Evolutionary conservation across 2,888 invertebrate genomes (phyloP).

Genomic region (Oligia strigilis): DNA sequence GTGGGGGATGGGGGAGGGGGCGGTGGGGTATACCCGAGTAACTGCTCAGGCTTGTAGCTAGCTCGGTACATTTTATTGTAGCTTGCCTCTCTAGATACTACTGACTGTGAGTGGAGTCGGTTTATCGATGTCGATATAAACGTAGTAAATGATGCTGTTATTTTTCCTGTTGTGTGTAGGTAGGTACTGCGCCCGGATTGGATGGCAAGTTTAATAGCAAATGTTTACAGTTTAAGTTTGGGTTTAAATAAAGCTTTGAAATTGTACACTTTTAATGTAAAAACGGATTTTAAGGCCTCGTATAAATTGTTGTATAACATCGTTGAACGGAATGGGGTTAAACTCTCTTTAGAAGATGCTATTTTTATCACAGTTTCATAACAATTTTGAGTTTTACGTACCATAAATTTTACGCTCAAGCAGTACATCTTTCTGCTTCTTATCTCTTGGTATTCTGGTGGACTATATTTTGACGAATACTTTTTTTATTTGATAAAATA

Average conservation of each 20-base stretch:
- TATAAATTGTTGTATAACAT: slow-evolving; percentile 46
- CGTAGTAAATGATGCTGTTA: slow-evolving; percentile 78
- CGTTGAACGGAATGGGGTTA: slow-evolving; percentile 33
- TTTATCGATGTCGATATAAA: slow-evolving; percentile 88
- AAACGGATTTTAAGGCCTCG: slow-evolving; percentile 38
- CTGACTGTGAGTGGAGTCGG: slow-evolving; percentile 78
- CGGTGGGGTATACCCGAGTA: slow-evolving; percentile 80
- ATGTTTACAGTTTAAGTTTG: slow-evolving; percentile 73
- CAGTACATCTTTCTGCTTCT: slow-evolving; percentile 4
- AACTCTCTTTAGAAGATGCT: slow-evolving; percentile 39
- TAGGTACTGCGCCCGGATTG: slow-evolving; percentile 70
- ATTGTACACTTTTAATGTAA: slow-evolving; percentile 52
- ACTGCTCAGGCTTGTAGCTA: slow-evolving; percentile 90
- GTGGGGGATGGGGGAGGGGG: slow-evolving; percentile 67
- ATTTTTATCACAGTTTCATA: slow-evolving; percentile 42
- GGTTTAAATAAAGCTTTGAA: slow-evolving; percentile 67
- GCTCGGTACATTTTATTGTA: slow-evolving; percentile 90
- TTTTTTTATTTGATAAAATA: not conserved
- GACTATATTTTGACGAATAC: not conserved
- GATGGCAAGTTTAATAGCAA: slow-evolving; percentile 76
- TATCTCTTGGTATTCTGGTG: not conserved
- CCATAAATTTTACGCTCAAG: slow-evolving; percentile 26
- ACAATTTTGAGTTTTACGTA: slow-evolving; percentile 31
- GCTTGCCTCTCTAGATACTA: slow-evolving; percentile 88
- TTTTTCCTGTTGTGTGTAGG: slow-evolving; percentile 76